A percentile compares a stretch with the other conserved stretches of the same genome.
These are phyloP conservation scores for Excalfactoria chinensis DNA, from an alignment of 2,113 vertebrate genomes.

Conservation along the genomic window DNA sequence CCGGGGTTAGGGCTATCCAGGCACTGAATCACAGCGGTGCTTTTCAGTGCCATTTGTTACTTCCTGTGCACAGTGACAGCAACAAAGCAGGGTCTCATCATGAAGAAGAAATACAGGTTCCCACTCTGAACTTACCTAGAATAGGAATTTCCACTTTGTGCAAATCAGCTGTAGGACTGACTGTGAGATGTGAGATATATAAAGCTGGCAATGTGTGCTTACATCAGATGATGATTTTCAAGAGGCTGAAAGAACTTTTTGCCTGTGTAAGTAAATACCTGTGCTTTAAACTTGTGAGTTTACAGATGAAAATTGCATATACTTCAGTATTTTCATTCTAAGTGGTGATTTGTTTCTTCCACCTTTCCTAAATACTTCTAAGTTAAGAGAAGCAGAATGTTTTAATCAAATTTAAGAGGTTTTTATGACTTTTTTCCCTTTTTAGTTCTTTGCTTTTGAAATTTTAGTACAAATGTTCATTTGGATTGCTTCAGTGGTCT, in stretches of 20 bases:
- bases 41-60: background rate
- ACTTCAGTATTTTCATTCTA: background rate
- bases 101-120: constrained; percentile 60
- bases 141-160: constrained; percentile 37
- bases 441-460: background rate
- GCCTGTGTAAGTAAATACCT: constrained; percentile 45
- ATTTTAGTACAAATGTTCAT: background rate
- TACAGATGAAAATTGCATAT: background rate
- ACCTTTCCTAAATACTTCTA: background rate
- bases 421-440: accelerated
- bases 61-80: constrained; percentile 21
- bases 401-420: background rate
- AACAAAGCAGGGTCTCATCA: background rate
- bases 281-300: background rate
- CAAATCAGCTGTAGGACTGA: background rate
- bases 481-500: background rate
- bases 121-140: background rate
- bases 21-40: background rate
- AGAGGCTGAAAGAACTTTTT: background rate
- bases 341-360: background rate
- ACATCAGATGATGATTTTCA: background rate
- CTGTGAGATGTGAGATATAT: constrained; percentile 3
- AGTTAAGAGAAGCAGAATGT: background rate
- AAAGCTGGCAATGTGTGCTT: constrained; percentile 9
- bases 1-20: background rate